These are phyloP conservation scores for Muraenolepis orangiensis DNA, from an alignment of 2,797 vertebrate genomes.

Conservation along the genomic window DNA sequence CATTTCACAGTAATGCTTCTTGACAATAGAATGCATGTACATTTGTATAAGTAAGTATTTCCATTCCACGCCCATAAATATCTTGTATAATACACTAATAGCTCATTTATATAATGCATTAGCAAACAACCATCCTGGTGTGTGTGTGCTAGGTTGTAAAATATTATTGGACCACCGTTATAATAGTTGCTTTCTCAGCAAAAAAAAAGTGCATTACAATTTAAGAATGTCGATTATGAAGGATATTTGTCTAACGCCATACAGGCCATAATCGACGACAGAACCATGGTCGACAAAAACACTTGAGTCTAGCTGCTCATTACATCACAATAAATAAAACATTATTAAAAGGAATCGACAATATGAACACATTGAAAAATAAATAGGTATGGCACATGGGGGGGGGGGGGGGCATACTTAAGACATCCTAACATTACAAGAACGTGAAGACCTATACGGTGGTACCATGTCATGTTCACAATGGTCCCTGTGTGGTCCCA, in stretches of 20 bases:
- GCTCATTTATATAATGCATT: background rate
- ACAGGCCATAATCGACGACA: background rate
- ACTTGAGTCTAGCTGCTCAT: background rate
- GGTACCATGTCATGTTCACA: too few relatives aligned
- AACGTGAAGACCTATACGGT: too few relatives aligned
- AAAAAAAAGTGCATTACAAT: background rate
- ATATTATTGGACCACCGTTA: background rate
- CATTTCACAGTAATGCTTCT: background rate
- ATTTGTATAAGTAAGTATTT: background rate
- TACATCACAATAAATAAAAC: background rate
- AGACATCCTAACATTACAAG: slow-evolving; percentile 5
- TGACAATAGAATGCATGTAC: background rate
- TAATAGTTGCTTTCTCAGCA: background rate
- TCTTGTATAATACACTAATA: background rate
- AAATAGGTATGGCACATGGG: slow-evolving; percentile 23
- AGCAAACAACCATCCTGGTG: background rate
- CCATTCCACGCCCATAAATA: background rate
- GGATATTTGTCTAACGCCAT: background rate
- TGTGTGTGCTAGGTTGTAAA: background rate
- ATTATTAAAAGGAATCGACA: background rate
- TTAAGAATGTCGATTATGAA: background rate
- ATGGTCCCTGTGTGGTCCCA: slow-evolving; percentile 20
- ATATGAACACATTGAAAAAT: slow-evolving; percentile 15
- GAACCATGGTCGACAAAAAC: background rate
- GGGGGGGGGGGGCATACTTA: slow-evolving; percentile 1